A percentile compares a stretch with the other conserved stretches of the same genome.
These are phyloP conservation scores for Clarias laeviceps DNA, from an alignment of 2,797 vertebrate species.

Conservation along the genomic window DNA sequence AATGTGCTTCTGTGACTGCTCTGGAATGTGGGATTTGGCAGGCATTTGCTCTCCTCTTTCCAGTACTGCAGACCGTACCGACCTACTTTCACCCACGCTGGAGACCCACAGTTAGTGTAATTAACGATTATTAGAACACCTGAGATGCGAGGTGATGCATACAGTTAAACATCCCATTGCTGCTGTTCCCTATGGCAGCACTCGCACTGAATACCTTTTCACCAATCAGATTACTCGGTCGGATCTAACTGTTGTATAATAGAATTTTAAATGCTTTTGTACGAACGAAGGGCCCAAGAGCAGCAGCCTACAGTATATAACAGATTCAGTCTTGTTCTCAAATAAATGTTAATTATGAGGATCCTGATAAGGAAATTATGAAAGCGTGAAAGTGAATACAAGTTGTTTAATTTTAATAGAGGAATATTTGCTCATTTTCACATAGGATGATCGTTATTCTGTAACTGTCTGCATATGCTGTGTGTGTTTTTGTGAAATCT, in stretches of 20 bases:
- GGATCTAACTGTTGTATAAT: background rate
- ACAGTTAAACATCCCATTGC: too few relatives aligned
- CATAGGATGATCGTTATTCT: background rate
- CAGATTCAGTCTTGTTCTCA: background rate
- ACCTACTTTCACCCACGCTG: too few relatives aligned
- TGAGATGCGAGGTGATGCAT: too few relatives aligned
- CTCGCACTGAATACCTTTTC: too few relatives aligned
- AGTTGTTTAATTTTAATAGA: background rate
- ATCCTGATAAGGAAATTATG: background rate
- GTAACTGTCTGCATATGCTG: background rate
- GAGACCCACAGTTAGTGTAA: too few relatives aligned
- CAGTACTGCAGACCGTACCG: too few relatives aligned
- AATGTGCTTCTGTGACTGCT: too few relatives aligned
- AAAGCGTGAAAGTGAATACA: background rate
- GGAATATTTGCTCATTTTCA: background rate
- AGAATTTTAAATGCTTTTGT: background rate
- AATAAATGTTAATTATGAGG: background rate
- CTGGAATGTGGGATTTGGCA: too few relatives aligned
- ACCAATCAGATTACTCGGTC: too few relatives aligned
- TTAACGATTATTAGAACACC: too few relatives aligned
- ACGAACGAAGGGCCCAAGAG: background rate
- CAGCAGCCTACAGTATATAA: background rate
- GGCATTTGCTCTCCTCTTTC: too few relatives aligned
- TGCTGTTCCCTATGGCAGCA: too few relatives aligned
- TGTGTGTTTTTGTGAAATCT: background rate